A percentile compares a stretch with the other conserved stretches of the same genome.
Conservation (phyloP, 2,888 invertebrate genomes). For the Agonopterix alstromeriana region DNA sequence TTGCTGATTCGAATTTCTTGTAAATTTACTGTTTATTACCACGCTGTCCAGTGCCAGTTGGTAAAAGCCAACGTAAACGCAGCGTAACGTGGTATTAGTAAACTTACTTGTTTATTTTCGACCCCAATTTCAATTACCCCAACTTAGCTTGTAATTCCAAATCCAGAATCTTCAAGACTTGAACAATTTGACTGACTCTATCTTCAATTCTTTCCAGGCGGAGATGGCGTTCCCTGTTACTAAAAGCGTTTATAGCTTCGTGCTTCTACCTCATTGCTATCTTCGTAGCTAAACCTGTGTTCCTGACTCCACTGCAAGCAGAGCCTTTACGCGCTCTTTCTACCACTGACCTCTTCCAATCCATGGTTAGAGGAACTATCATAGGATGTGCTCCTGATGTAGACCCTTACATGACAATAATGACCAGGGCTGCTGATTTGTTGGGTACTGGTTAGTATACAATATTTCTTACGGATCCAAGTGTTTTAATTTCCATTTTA, state of each 20-base stretch:
- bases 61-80: too few relatives aligned
- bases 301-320: constrained; percentile 45
- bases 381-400: constrained; percentile 46
- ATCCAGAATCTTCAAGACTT: too few relatives aligned
- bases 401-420: constrained; percentile 28
- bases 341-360: constrained; percentile 27
- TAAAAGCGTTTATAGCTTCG: constrained; percentile 35
- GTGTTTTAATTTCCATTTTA: too few relatives aligned
- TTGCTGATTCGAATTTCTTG: too few relatives aligned
- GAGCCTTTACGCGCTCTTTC: constrained; percentile 36
- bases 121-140: too few relatives aligned
- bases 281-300: constrained; percentile 48
- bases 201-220: constrained; percentile 31
- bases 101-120: too few relatives aligned
- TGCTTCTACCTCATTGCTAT: constrained; percentile 33
- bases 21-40: too few relatives aligned
- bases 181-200: too few relatives aligned
- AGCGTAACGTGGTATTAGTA: too few relatives aligned
- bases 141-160: too few relatives aligned
- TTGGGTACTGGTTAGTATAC: constrained; percentile 30
- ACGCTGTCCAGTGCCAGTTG: too few relatives aligned
- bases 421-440: constrained; percentile 30
- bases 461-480: too few relatives aligned
- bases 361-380: constrained; percentile 28
- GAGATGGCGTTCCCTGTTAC: constrained; percentile 38